These are phyloP conservation scores for Dicerorhinus sumatrensis DNA, from an alignment of 2,113 vertebrate species.

Conservation along the genomic window DNA sequence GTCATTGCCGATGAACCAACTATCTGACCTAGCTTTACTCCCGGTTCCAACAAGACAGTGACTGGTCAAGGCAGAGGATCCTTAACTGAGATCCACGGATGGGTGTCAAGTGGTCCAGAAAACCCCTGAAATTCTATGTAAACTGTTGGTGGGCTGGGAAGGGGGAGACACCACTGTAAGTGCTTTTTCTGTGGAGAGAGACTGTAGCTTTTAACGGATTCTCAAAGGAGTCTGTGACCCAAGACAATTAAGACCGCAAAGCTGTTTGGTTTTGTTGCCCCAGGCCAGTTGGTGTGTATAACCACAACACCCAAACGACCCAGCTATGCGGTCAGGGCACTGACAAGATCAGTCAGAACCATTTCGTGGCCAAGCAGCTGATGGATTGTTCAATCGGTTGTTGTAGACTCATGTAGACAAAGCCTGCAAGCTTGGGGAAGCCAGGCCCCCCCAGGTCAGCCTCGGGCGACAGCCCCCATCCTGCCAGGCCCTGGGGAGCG, in stretches of 20 bases:
- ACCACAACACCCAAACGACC: not conserved
- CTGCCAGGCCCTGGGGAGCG: slow-evolving; percentile 79
- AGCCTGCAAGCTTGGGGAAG: slow-evolving; percentile 81
- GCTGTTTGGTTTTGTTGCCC: not conserved
- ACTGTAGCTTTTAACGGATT: slow-evolving; percentile 13
- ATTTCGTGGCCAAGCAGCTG: slow-evolving; percentile 62
- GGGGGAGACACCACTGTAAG: not conserved
- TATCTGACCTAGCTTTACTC: not conserved
- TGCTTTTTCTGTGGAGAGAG: slow-evolving; percentile 26
- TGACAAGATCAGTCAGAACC: slow-evolving; percentile 61
- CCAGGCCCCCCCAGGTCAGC: slow-evolving; percentile 79
- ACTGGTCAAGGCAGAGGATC: slow-evolving; percentile 15
- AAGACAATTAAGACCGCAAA: not conserved
- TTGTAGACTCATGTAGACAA: slow-evolving; percentile 84
- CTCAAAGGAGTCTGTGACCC: slow-evolving; percentile 35
- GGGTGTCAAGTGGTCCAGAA: not conserved
- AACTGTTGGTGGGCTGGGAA: not conserved
- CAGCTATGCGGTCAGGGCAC: slow-evolving; percentile 39
- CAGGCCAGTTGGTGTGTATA: not conserved
- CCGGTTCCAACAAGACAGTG: slow-evolving; percentile 25
- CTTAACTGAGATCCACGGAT: not conserved
- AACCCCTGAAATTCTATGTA: not conserved
- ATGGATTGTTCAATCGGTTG: slow-evolving; percentile 82
- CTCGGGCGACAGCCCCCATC: slow-evolving; percentile 78
- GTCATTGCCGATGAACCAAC: slow-evolving; percentile 8